Evolutionary conservation across 2,888 invertebrate genomes (phyloP), one percentile per base, ranked within the genome.

Genomic region (Zhuqinia jingwanae): DNA sequence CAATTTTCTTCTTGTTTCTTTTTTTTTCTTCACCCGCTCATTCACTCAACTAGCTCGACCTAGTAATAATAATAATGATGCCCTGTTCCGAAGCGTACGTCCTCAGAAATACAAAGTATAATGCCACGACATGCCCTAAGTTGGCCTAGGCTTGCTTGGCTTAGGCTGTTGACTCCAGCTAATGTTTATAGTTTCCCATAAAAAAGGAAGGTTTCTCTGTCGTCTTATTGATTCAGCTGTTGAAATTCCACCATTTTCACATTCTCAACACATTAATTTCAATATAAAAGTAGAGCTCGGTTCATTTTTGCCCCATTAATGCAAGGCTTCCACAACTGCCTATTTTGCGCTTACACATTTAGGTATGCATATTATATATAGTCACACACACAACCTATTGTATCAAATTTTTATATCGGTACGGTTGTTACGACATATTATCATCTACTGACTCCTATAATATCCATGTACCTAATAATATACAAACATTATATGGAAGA

Each of bases 181-280:
- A 73, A 73, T 73, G 50, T 50, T 73, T 73, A 73, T 73, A 17
- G 73, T 17, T 11, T 27, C 10, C 27, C 30, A 58, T 75, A 56
- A 73, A 70, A 47, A n/a, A 73, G 1, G 25, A 58, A 10, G 47
- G 15, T 25, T 75, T 17, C 10, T 53, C 50, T 30, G 36, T 3
- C 50, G 8, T 73, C 73, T 58, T 76, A 85, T 85, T 85, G 85
- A 80, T 80, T 80, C 76, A 78, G 85, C 70, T 78, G 85, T 75
- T 65, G 63, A 79, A 80, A 76, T 80, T 85, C 60, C 53, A 63
- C 50, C 70, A 47, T 78, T 70, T 70, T 78, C 77, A 45, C 84
- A 50, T 30, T 56, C 45, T 25, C 27, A 65, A 50, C 60, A 50
- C 76, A 85, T 79, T 79, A 73, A 79, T 85, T 79, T 58, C 73